Base-by-base conservation (phyloP, 1,140 invertebrate genomes). In the Hylaeus anthracinus region DNA sequence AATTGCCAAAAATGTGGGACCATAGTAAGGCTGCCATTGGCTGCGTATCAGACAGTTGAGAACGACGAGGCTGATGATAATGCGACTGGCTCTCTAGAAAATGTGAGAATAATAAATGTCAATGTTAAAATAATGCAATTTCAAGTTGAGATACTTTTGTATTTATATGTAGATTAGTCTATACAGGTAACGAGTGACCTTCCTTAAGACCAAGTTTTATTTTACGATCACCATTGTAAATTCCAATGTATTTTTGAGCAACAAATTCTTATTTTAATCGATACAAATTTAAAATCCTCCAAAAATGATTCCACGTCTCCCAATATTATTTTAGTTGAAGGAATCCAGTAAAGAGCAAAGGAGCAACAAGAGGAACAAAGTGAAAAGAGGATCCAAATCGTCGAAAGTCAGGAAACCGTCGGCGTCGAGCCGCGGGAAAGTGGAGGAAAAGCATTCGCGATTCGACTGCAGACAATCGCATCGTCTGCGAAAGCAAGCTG, bases 401-500 rank as follows among this genome's bases (percentile, higher is more conserved):
- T 55, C 56, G 1, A 75, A 64, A 41, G 48, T 9, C 61, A 70
- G 56, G 9, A 82, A 74, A 60, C 39, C 66, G 61, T 10, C n/a
- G 43, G 43, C 66, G 61, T 10, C n/a, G 43, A 48, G 74, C 58
- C 43, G 10, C 39, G 64, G 10, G 5, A 85, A 61, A 60, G 43
- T 60, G 1, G 79, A 88, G 8, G 61, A 81, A 4, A 78, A 86
- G 51, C 39, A 39, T 6, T 85, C 55, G n/a, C 74, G 39, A 1
- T 72, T 75, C 37, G 74, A 85, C 5, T 61, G 64, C 39, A 79
- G 78, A 71, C 69, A 86, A 45, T 61, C 41, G 9, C 70, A 37
- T 48, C 43, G 74, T 58, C 63, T 89, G 61, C 73, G n/a, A 43
- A 73, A 69, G 14, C 78, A 71, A 6, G 67, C 88, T 37, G 74